Evolutionary conservation across 2,888 invertebrate species (phyloP).

Genomic region (Platycheirus rosarum): DNA sequence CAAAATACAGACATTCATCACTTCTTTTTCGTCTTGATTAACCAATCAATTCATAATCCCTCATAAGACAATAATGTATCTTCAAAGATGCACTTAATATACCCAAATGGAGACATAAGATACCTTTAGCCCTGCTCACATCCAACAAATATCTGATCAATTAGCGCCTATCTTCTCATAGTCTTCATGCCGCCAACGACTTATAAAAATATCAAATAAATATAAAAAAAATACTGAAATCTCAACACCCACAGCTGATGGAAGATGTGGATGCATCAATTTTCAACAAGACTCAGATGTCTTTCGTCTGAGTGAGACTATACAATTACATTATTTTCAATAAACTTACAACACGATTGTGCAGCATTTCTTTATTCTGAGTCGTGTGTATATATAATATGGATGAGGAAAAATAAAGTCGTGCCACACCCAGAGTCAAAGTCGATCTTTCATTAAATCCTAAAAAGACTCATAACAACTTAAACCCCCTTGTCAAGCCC

Average conservation of each 20-base stretch:
- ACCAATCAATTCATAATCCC: neutral
- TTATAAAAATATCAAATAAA: no score
- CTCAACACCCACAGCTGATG: conserved; percentile 21
- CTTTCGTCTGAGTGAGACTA: conserved; percentile 21
- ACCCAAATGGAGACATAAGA: neutral
- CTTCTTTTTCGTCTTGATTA: no score
- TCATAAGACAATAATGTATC: neutral
- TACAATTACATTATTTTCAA: conserved; percentile 52
- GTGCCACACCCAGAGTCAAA: conserved; percentile 58
- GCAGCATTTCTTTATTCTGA: neutral
- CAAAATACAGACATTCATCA: no score
- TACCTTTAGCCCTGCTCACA: neutral
- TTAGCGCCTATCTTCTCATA: conserved; percentile 47
- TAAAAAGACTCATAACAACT: conserved; percentile 38
- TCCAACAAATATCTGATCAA: conserved; percentile 39
- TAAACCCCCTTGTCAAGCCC: neutral
- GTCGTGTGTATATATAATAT: conserved; percentile 10
- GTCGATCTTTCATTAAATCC: conserved; percentile 56
- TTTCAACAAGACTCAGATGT: conserved; percentile 27
- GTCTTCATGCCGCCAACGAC: conserved; percentile 2
- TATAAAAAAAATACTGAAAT: neutral
- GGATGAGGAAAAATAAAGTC: conserved; percentile 18
- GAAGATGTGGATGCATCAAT: conserved; percentile 8
- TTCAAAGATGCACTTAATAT: conserved; percentile 10
- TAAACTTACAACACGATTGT: conserved; percentile 47